Evolutionary conservation across 2,113 vertebrate genomes (phyloP), one percentile per base, ranked within the genome.

Genomic region (Gymnocephalus cernua): DNA sequence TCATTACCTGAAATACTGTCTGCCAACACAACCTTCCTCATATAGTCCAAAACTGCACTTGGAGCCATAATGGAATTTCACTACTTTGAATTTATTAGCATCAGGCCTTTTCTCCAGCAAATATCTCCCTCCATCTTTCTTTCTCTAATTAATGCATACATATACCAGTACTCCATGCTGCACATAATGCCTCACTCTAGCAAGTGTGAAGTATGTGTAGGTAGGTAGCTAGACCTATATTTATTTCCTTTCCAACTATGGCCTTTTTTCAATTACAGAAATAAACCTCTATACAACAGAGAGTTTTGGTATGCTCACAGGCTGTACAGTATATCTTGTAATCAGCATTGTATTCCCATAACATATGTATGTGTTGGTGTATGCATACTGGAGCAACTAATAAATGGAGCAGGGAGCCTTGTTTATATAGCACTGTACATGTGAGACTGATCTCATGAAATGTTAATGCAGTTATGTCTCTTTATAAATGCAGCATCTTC

Each of bases 221-320:
- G 89, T 88, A 85, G 86, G 84, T 73, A 81, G 83, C 16, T 75
- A 1, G 62, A 74, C 90, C 81, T 83, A 86, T 90, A 79, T 88
- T 79, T 72, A 61, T 90, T 86, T 54, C 58, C 80, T 76, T 61
- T 63, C 71, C 38, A 67, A 13, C 56, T 54, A 16, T 21, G 25
- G 6, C 25, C 0, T 44, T 50, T 19, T 69, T 75, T 67, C 65
- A 84, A 56, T 84, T 67, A 85, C 53, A 75, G 47, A 57, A 82
- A 67, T 47, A 62, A 64, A 35, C 79, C 54, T 69, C 0, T 18
- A 21, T 6, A 11, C 19, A 77, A n/a, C 21, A 6, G 18, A 67
- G 65, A 48, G 4, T 6, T 12, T 50, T 18, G 54, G 23, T 67
- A 19, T 72, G 50, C 73, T 51, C 29, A 66, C 57, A 35, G 6